Base-by-base conservation (phyloP, 2,888 invertebrate genomes). In the Megamerina dolium region DNA sequence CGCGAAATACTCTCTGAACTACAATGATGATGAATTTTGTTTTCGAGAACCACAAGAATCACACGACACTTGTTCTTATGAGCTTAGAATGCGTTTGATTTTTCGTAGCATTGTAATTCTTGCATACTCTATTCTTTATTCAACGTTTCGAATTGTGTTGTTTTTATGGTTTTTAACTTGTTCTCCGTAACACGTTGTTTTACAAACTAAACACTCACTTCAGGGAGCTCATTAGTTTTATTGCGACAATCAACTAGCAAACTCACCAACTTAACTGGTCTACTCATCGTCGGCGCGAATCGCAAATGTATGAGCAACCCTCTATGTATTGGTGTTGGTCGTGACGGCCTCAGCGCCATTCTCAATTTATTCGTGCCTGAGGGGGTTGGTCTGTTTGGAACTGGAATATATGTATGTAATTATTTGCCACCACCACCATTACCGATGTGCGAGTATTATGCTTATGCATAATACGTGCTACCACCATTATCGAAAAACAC, bases 271-370 rank as follows among this genome's bases (percentile, higher is more conserved):
- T 45, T 48, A 43, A 43, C 47, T 23, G n/a, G n/a, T n/a, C n/a
- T n/a, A n/a, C n/a, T n/a, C n/a, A n/a, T n/a, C n/a, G n/a, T n/a
- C 12, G 17, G 21, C 37, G 27, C 33, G 32, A 41, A n/a, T n/a
- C n/a, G 30, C 38, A 32, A 19, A 23, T 18, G 29, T 19, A 40
- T 40, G 61, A 49, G 41, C 66, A 66, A 65, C 66, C 64, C 66
- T 58, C 60, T 54, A 51, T 54, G 57, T 53, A 59, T 65, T 65
- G 62, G 56, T 55, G 55, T 57, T 64, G 66, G 62, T 64, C 62
- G 66, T 60, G 55, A 55, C 50, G 66, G 64, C 68, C 63, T 65
- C 64, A 64, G 63, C 56, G 51, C 55, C 61, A 61, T 61, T 63
- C 59, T 57, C 44, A 45, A 46, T 37, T 41, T 38, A 18, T 33